Base-by-base conservation (phyloP, 2,113 vertebrate genomes). In the Limanda limanda region DNA sequence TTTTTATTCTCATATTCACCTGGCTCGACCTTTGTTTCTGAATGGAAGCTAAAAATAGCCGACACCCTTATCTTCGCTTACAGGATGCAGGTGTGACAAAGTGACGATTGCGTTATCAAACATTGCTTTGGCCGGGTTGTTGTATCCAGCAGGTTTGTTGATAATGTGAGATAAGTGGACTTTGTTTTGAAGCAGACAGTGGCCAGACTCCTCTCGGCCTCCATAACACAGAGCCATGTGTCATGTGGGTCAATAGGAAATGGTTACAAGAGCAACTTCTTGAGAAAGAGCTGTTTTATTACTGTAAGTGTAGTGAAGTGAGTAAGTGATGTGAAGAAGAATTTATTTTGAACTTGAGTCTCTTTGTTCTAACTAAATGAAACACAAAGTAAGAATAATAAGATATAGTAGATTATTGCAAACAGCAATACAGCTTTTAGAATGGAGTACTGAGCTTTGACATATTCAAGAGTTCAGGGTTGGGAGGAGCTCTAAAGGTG, bases 121-220 rank as follows among this genome's bases (percentile, higher is more conserved):
- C 56, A 68, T 62, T 48, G 48, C 31, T 68, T 31, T 65, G 65
- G 51, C 27, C 7, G 1, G 9, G 27, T 74, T 78, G 40, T 71
- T 64, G 9, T 55, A 69, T 78, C 21, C 64, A 62, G 20, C 51
- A 42, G 12, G 60, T 76, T 69, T 68, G 20, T 71, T 76, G 84
- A 87, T 87, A 84, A 88, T 61, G 40, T 55, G 60, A 68, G 76
- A 85, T 86, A 78, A 86, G 66, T 61, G 67, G 70, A 73, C 73
- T 79, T 81, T 74, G 68, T 83, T 79, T 83, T 61, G 60, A 77
- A 74, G 75, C 61, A 35, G 47, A 42, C 31, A n/a, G 57, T 13
- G 47, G 56, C 69, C 40, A 70, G 57, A 60, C 21, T 82, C 51
- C 25, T 82, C 37, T 70, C 58, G 17, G 60, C 51, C 45, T 21